Evolutionary conservation across 1,140 invertebrate species (phyloP).

Genomic region (Ectropis grisescens): DNA sequence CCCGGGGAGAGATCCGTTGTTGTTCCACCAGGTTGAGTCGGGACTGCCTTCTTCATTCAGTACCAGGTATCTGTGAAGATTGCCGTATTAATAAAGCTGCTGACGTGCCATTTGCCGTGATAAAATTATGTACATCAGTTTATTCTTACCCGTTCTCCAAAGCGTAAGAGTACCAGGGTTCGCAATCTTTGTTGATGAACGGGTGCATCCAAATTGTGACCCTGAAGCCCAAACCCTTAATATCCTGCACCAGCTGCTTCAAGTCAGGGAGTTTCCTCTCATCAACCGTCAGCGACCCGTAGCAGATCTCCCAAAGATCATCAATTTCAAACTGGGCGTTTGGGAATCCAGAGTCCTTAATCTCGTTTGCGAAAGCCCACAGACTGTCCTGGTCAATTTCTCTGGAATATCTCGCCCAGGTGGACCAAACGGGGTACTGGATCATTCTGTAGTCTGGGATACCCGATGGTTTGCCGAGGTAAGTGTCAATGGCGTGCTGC

Average conservation of each 20-base stretch:
- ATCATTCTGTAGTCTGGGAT: slow-evolving; percentile 83
- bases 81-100: too few relatives aligned
- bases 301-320: slow-evolving; percentile 92
- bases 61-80: slow-evolving; percentile 71
- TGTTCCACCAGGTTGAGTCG: slow-evolving; percentile 88
- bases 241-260: slow-evolving; percentile 65
- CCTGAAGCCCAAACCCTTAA: slow-evolving; percentile 78
- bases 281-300: slow-evolving; percentile 85
- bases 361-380: slow-evolving; percentile 79
- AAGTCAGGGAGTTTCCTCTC: slow-evolving; percentile 81
- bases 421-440: slow-evolving; percentile 90
- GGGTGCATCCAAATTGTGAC: slow-evolving; percentile 92
- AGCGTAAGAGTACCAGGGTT: slow-evolving; percentile 72
- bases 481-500: slow-evolving; percentile 72
- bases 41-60: slow-evolving; percentile 74
- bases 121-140: slow-evolving; percentile 4
- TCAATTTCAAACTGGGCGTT: slow-evolving; percentile 91
- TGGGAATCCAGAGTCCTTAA: slow-evolving; percentile 78
- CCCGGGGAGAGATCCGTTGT: slow-evolving; percentile 70
- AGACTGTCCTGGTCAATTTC: slow-evolving; percentile 79
- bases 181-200: slow-evolving; percentile 86
- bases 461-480: slow-evolving; percentile 75
- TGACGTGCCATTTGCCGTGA: slow-evolving; percentile 75
- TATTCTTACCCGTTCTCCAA: slow-evolving; percentile 58
- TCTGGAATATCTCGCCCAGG: slow-evolving; percentile 86